Percentiles rank a stretch among this genome's conserved stretches.
Conservation (phyloP, 2,888 invertebrate species). For the Dasypolia templi region DNA sequence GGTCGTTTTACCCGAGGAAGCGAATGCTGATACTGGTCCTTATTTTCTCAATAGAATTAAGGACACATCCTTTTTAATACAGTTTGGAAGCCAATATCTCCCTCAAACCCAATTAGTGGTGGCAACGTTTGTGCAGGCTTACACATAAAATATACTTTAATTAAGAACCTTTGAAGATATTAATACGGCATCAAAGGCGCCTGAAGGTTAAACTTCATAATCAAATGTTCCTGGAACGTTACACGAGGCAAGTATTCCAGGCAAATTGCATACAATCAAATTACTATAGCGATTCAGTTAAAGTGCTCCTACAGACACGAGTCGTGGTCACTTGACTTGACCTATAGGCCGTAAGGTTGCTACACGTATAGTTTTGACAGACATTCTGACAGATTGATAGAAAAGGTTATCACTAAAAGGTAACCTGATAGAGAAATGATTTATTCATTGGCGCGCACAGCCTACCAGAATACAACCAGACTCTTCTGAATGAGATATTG, state of each 20-base stretch:
- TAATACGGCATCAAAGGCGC: conserved; percentile 25
- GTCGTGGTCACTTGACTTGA: conserved; percentile 1
- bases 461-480: neutral
- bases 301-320: too few relatives aligned
- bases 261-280: neutral
- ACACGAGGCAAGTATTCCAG: neutral
- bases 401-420: conserved; percentile 19
- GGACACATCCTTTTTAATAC: neutral
- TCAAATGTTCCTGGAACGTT: neutral
- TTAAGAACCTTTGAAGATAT: conserved; percentile 20
- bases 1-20: neutral
- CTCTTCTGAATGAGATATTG: neutral
- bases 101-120: conserved; percentile 26
- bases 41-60: neutral
- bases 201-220: neutral
- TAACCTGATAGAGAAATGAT: conserved; percentile 10
- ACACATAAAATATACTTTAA: neutral
- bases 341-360: neutral
- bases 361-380: conserved; percentile 10
- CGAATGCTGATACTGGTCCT: too few relatives aligned
- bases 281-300: conserved; percentile 9
- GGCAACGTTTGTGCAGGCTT: neutral
- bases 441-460: neutral
- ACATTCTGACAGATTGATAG: conserved; percentile 16
- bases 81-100: neutral